A percentile compares a stretch with the other conserved stretches of the same genome.
Evolutionary conservation across 2,888 invertebrate species (phyloP).

Genomic region (Cephus pulcher): DNA sequence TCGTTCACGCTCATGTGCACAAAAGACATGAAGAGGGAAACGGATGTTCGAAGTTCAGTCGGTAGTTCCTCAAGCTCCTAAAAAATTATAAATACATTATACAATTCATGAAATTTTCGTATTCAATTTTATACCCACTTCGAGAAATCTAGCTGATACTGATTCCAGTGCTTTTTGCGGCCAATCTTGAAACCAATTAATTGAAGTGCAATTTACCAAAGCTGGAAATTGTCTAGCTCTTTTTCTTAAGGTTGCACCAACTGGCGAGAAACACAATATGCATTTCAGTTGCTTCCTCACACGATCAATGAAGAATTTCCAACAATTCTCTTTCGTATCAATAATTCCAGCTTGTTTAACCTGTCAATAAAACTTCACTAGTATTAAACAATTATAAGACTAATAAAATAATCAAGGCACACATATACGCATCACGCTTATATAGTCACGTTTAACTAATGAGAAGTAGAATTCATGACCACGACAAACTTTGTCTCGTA

Average conservation of each 20-base stretch:
- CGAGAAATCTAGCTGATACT: conserved; percentile 86
- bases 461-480: no score
- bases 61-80: conserved; percentile 71
- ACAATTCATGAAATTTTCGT: conserved; percentile 9
- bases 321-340: conserved; percentile 93
- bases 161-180: conserved; percentile 91
- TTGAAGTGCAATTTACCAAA: conserved; percentile 90
- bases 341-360: conserved; percentile 84
- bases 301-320: conserved; percentile 94
- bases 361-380: conserved; percentile 52
- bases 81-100: conserved; percentile 29
- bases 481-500: not conserved
- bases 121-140: conserved; percentile 65
- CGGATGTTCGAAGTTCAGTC: conserved; percentile 64
- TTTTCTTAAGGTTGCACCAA: conserved; percentile 87
- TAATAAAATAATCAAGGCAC: not conserved
- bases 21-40: conserved; percentile 90
- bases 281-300: conserved; percentile 83
- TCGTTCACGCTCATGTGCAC: conserved; percentile 90
- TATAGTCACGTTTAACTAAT: no score
- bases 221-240: conserved; percentile 95
- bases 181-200: conserved; percentile 99
- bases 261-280: conserved; percentile 94
- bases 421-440: no score
- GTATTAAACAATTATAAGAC: not conserved